Percentiles rank a stretch among this genome's conserved stretches.
phyloP scores from a whole-genome alignment of 2,797 vertebrate species.

The Hirundo rustica region DNA sequence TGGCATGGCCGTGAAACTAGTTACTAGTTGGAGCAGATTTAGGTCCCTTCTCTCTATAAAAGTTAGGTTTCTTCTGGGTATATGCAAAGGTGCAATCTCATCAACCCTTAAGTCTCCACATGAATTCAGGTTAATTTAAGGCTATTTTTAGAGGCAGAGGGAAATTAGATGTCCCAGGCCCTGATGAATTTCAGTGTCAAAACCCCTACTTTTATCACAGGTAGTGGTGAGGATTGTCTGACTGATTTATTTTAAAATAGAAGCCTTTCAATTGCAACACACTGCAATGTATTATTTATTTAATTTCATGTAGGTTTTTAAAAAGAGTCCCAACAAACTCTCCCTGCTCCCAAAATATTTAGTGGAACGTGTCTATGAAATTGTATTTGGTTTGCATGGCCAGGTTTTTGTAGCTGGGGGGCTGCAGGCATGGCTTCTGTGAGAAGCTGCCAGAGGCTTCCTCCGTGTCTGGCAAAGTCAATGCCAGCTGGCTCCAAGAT shows the following conservation, averaged over 20 bases:
- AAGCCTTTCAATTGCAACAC: not conserved
- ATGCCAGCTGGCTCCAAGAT: not conserved
- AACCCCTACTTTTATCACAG: not conserved
- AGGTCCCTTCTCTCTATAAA: not conserved
- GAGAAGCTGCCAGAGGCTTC: not conserved
- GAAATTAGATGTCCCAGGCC: not conserved
- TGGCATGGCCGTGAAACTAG: not conserved
- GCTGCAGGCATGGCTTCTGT: not conserved
- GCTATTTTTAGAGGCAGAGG: not conserved
- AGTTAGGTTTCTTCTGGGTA: not conserved
- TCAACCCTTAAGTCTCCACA: not conserved
- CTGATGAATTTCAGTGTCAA: not conserved
- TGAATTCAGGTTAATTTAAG: not conserved
- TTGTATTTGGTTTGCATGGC: not conserved
- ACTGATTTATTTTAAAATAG: not conserved
- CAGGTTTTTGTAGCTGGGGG: not conserved
- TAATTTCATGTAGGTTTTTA: not conserved
- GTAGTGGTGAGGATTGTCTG: not conserved
- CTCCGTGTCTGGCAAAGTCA: not conserved
- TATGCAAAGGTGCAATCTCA: not conserved
- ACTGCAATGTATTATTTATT: not conserved
- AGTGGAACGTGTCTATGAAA: not conserved
- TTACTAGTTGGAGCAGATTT: not conserved
- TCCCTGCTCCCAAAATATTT: not conserved
- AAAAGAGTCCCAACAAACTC: fast-evolving